Evolutionary conservation across 2,797 vertebrate species (phyloP), one percentile per base, ranked within the genome.

Genomic region (Scomberomorus guttatus): DNA sequence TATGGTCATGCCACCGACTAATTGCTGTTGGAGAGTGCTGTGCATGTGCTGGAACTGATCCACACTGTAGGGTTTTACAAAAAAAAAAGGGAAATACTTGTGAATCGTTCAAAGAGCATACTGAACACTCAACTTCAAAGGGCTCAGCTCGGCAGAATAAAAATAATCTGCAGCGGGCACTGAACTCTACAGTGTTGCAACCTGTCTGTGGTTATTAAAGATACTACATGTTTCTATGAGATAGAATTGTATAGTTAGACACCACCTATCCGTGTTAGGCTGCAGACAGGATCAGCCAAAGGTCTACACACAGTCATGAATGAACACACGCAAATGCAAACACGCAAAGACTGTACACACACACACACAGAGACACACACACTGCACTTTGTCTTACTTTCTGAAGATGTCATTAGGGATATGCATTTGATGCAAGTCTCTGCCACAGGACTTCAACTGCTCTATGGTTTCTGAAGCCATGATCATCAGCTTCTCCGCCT

Each of bases 401-500:
- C 55, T 78, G 5, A 65, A 32, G 42, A 94, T 0, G 5, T 94
- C 92, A 8, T n/a, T 61, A 0, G 63, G 67, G 4, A 93, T 39
- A 0, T 88, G 90, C 76, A 92, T 37, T 2, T 87, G 87, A 18
- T 89, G 85, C 64, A 95, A 61, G 0, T 93, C 91, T 59, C 64
- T 20, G 55, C 81, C 75, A 7, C 20, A 93, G 1, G 5, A 0
- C 6, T 0, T 89, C 77, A 95, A 72, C 66, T 92, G 91, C 0
- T 94, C 88, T 0, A 95, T 70, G 37, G 25, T 2, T 5, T 94
- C 93, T 20, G 46, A 12, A 20, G 87, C 67, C 69, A 91, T 60
- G 3, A 3, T 0, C 87, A 96, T 29, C 22, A 12, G 15, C 52
- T 75, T 92, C 0, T 94, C 93, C 7, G 71, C 87, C 2, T 95